phyloP scores from a whole-genome alignment of 2,797 vertebrate genomes.

The Stomatorhinus walkeri region DNA sequence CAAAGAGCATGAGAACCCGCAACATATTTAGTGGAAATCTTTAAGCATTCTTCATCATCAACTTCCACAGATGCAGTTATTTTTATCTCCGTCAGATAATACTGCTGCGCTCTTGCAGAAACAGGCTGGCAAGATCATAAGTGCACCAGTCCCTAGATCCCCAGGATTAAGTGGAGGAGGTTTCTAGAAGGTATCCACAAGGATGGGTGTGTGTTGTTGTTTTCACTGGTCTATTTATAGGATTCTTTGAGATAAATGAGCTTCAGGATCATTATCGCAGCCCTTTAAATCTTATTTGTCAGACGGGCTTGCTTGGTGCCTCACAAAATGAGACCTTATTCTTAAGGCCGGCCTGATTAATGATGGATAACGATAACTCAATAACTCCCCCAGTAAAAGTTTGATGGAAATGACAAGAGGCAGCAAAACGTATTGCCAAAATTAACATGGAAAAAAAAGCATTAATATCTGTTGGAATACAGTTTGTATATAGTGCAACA shows the following conservation, averaged over 20 bases:
- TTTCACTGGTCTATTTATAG: not conserved
- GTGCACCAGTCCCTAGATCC: slow-evolving; percentile 2
- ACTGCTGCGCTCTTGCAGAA: not conserved
- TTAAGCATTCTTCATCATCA: not conserved
- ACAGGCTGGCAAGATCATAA: not conserved
- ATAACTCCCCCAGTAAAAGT: not conserved
- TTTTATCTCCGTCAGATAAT: slow-evolving; percentile 15
- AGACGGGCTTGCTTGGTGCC: not conserved
- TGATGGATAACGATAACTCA: not conserved
- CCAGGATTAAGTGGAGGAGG: not conserved
- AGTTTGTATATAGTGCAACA: no score
- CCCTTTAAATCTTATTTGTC: not conserved
- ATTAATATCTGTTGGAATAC: no score
- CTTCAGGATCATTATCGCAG: not conserved
- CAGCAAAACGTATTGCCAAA: not conserved
- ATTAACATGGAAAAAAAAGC: not conserved
- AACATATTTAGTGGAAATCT: not conserved
- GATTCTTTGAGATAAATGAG: not conserved
- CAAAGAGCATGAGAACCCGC: not conserved
- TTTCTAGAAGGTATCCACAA: not conserved
- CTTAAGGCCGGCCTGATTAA: not conserved
- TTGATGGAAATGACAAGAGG: not conserved
- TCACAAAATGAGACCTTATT: not conserved
- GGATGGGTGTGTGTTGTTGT: not conserved
- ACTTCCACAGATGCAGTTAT: slow-evolving; percentile 9